Base-by-base conservation (phyloP, 1,140 invertebrate species). In the Listronotus bonariensis region DNA sequence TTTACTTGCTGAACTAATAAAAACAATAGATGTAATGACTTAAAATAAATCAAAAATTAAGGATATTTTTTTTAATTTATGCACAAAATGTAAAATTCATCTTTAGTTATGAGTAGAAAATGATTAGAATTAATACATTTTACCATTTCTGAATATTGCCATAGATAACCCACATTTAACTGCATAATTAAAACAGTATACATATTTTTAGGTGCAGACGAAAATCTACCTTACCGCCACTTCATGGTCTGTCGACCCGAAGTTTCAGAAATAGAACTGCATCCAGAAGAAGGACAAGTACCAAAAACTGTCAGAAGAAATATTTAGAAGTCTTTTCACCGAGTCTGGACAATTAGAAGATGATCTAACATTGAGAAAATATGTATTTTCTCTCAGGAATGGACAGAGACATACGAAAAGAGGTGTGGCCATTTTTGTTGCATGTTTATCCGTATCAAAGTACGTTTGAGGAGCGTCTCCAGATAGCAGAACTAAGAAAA, bases 341-440 rank as follows among this genome's bases (percentile, higher is more conserved):
- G 85, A 88, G 67, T 86, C 89, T 52, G 95, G 95, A 0, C 89
- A 92, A 68, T 87, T 97, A 20, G 93, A 96, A 72, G 95, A 98
- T 72, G 92, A 95, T 77, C 80, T 93, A 31, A 85, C 89, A 41
- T 81, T 98, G 11, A 85, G 94, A 60, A 96, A 96, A 80, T 89
- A 90, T 41, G 88, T 97, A 34, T 97, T 97, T 77, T 96, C n/a
- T 97, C 74, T 93, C 93, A 5, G 95, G 95, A 10, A 82, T 97
- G 38, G 92, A 96, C 67, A 88, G 89, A 55, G 87, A 87, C 31
- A 76, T 97, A 17, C 83, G 94, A 65, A 89, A 91, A 75, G 91
- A 94, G 71, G 90, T 96, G 0, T 97, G 95, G 95, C 95, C 95
- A 1, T 97, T 97, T 76, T 82, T 98, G 3, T 80, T 97, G 2